These are phyloP conservation scores for Scalopus aquaticus DNA, from an alignment of 2,113 vertebrate species.

Conservation along the genomic window DNA sequence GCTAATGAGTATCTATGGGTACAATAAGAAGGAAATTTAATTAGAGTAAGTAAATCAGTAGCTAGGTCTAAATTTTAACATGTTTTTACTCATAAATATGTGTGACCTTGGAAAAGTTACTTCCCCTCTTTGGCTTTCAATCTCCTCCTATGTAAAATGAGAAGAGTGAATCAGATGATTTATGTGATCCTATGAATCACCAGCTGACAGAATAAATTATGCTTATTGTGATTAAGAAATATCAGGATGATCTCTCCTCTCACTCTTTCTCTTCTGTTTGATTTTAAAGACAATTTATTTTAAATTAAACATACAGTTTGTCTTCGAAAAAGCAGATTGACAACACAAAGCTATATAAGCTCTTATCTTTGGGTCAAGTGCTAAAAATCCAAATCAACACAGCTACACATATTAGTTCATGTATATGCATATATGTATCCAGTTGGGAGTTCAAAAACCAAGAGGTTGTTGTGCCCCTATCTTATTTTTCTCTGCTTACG, in stretches of 20 bases:
- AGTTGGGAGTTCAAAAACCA: background rate
- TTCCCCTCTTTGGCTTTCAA: background rate
- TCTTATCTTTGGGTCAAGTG: background rate
- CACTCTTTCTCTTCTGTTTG: background rate
- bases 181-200: constrained; percentile 36
- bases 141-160: constrained; percentile 56
- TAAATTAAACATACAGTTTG: too few relatives aligned
- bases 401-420: background rate
- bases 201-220: constrained; percentile 42
- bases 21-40: background rate
- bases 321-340: background rate
- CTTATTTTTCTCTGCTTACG: background rate
- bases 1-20: background rate
- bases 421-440: background rate
- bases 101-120: background rate
- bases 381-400: background rate
- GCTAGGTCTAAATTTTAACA: background rate
- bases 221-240: background rate
- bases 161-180: constrained; percentile 3
- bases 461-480: background rate
- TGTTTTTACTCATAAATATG: background rate
- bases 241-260: background rate
- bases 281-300: background rate
- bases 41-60: background rate
- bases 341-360: background rate